Evolutionary conservation across 2,888 invertebrate species (phyloP).

Genomic region (Ferrisia virgata): DNA sequence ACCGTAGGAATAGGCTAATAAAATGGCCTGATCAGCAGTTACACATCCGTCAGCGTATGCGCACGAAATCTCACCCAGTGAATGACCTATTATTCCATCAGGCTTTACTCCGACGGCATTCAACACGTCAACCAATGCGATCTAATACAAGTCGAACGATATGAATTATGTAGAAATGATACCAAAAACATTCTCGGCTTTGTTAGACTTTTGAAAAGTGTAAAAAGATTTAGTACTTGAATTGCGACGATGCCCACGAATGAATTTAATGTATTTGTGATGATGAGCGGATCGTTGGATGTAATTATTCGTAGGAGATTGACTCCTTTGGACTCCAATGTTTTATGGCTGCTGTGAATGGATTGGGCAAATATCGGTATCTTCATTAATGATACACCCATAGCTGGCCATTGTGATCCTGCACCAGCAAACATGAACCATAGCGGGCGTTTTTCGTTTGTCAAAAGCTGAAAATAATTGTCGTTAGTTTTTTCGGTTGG

Average conservation of each 20-base stretch:
- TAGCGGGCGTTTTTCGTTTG: slow-evolving; percentile 53
- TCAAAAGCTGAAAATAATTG: slow-evolving; percentile 50
- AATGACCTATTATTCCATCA: slow-evolving; percentile 71
- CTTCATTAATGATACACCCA: slow-evolving; percentile 65
- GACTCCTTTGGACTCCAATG: slow-evolving; percentile 61
- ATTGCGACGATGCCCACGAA: slow-evolving; percentile 72
- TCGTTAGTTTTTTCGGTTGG: too few relatives aligned
- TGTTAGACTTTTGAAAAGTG: too few relatives aligned
- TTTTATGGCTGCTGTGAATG: slow-evolving; percentile 60
- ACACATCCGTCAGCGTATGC: slow-evolving; percentile 64
- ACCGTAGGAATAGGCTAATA: slow-evolving; percentile 62
- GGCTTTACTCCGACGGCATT: slow-evolving; percentile 62
- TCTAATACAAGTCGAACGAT: slow-evolving; percentile 54
- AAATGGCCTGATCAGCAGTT: slow-evolving; percentile 61
- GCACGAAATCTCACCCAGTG: slow-evolving; percentile 64
- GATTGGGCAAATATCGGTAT: slow-evolving; percentile 65
- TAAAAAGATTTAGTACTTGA: slow-evolving; percentile 54
- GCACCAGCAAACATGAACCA: slow-evolving; percentile 74
- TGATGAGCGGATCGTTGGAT: slow-evolving; percentile 60
- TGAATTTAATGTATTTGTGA: slow-evolving; percentile 66
- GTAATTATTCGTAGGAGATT: slow-evolving; percentile 64
- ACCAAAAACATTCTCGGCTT: background rate
- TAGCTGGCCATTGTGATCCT: slow-evolving; percentile 70
- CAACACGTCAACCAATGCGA: slow-evolving; percentile 64
- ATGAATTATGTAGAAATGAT: background rate